A percentile compares a stretch with the other conserved stretches of the same genome.
These are phyloP conservation scores for Monochamus saltuarius DNA, from an alignment of 1,140 invertebrate species.

Conservation along the genomic window DNA sequence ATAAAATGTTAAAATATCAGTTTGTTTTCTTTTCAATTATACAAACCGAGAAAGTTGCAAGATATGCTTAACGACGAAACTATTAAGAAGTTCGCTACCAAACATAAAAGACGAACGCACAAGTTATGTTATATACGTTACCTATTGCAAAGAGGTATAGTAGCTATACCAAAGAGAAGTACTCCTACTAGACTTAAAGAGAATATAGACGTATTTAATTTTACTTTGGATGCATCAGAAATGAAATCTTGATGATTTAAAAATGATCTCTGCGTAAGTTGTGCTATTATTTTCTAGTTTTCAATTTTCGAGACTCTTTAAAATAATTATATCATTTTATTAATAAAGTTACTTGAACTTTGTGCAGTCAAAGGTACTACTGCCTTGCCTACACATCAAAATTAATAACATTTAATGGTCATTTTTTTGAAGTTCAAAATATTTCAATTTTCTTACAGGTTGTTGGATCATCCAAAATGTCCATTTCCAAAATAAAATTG, in stretches of 20 bases:
- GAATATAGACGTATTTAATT: conserved; percentile 66
- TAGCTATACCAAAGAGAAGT: conserved; percentile 83
- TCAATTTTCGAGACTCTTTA: neutral
- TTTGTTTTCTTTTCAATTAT: neutral
- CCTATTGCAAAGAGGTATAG: conserved; percentile 69
- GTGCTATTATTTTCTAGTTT: neutral
- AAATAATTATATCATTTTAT: neutral
- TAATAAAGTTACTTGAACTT: no score
- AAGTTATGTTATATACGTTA: conserved; percentile 78
- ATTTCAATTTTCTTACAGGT: conserved; percentile 54
- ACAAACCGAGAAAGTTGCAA: conserved; percentile 55
- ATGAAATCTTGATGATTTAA: conserved; percentile 56
- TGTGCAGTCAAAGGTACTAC: no score
- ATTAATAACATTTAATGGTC: neutral
- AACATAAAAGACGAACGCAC: conserved; percentile 74
- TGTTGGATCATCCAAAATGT: conserved; percentile 66
- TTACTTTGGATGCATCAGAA: conserved; percentile 59
- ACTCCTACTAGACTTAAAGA: conserved; percentile 68
- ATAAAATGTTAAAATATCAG: neutral
- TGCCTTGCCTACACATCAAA: neutral
- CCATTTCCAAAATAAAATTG: conserved; percentile 46
- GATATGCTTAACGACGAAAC: conserved; percentile 68
- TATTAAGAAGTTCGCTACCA: conserved; percentile 66
- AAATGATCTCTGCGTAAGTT: conserved; percentile 3
- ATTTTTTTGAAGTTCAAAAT: neutral